Conservation (phyloP, 2,888 invertebrate species). For the Apoda limacodes region DNA sequence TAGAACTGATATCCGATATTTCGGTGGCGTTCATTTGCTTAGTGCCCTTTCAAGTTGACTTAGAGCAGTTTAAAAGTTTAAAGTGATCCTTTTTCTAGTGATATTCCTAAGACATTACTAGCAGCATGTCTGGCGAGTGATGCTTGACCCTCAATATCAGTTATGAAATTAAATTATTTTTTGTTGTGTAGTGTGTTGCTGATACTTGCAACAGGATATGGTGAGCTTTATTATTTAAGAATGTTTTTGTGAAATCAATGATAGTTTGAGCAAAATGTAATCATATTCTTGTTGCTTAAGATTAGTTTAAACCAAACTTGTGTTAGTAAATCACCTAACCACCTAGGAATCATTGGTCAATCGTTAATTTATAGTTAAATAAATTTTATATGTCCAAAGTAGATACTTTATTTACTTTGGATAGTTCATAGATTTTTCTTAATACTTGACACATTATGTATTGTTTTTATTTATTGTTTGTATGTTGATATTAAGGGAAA, state of each 20-base stretch:
- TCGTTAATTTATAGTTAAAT: no score
- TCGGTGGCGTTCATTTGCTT: slow-evolving; percentile 65
- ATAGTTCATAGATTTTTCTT: slow-evolving; percentile 49
- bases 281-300: slow-evolving; percentile 35
- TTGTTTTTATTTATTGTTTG: slow-evolving; percentile 33
- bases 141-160: slow-evolving; percentile 29
- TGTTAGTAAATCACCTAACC: no score
- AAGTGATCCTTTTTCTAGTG: slow-evolving; percentile 44
- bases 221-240: slow-evolving; percentile 46
- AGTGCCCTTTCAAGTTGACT: slow-evolving; percentile 55
- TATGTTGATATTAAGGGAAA: slow-evolving; percentile 22
- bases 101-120: slow-evolving; percentile 33
- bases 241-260: slow-evolving; percentile 37
- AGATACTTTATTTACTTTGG: no score
- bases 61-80: slow-evolving; percentile 29
- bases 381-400: no score
- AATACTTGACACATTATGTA: slow-evolving; percentile 56
- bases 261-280: slow-evolving; percentile 20
- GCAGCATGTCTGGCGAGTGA: slow-evolving; percentile 17
- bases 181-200: slow-evolving; percentile 36
- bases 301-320: no score
- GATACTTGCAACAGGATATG: slow-evolving; percentile 37
- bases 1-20: slow-evolving; percentile 58
- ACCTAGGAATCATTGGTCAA: no score
- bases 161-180: slow-evolving; percentile 29